Percentiles rank a stretch among this genome's conserved stretches.
Conservation (phyloP, 2,113 vertebrate genomes). For the Entomyzon cyanotis region DNA sequence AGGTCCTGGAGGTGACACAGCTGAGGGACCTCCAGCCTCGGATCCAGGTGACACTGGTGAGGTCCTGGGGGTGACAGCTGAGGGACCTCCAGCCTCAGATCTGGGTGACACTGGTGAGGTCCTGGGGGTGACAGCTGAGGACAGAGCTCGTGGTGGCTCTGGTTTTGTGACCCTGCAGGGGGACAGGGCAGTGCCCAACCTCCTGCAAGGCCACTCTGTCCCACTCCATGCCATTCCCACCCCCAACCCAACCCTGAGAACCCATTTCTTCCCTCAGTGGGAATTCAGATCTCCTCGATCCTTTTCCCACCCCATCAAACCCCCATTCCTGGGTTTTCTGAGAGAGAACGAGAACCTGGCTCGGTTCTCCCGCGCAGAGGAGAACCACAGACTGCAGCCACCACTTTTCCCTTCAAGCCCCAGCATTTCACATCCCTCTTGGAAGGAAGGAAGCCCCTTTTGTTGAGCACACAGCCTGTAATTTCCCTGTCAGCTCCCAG, state of each 20-base stretch:
- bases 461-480: constrained; percentile 78
- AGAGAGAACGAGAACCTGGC: not conserved
- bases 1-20: too few relatives aligned
- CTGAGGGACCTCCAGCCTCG: too few relatives aligned
- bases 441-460: constrained; percentile 71
- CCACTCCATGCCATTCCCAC: not conserved
- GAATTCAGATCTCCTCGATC: not conserved
- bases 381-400: constrained; percentile 15
- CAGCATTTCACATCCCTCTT: constrained; percentile 28
- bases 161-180: rapidly evolving
- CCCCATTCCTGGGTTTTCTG: not conserved
- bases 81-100: not conserved
- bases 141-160: not conserved
- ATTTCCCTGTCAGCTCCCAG: constrained; percentile 80
- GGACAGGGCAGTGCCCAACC: not conserved
- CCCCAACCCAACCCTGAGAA: not conserved
- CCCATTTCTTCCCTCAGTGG: rapidly evolving
- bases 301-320: not conserved
- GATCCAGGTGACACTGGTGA: too few relatives aligned
- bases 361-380: not conserved
- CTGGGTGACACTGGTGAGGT: rapidly evolving
- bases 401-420: constrained; percentile 66
- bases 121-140: too few relatives aligned
- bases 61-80: too few relatives aligned
- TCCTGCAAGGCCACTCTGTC: not conserved